Base-by-base conservation (phyloP, 35 echinoderm and acorn worm species). In the Nesometra sesokonis region DNA sequence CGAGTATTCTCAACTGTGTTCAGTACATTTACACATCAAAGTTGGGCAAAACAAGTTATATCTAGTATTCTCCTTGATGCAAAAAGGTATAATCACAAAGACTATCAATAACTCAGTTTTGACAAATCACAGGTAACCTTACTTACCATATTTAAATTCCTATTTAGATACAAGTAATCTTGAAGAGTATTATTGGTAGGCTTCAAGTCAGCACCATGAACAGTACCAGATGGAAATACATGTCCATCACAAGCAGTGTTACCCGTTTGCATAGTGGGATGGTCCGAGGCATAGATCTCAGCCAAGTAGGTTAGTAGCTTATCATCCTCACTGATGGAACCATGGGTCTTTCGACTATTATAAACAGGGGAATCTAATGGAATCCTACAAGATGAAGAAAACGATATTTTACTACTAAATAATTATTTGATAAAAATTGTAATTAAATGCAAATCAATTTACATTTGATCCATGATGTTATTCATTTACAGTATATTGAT, bases 141-240 rank as follows among this genome's bases (percentile, higher is more conserved):
- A 80, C 31, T 80, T 33, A 34, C 31, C 78, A 80, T 80, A 32
- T 80, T 80, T 7, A 34, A 4, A 80, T 83, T 77, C n/a, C 89
- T 32, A 4, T 86, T 19, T 33, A 90, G 35, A 82, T 99, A 99
- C 77, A 99, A 81, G 57, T 90, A 99, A 82, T 99, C 96, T 77
- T 94, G 96, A 4, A 99, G 40, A 21, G 93, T 92, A 82, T 94
- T 85, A 34, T 32, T 46, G 0, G 43, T 88, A 3, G 33, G 76
- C 5, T 77, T 83, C 79, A 90, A 87, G 29, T 99, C 85, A 30
- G 36, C 77, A 8, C 96, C 93, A 78, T 85, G 86, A 0, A 57
- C 78, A 2, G 89, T 40, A 46, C 90, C 93, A 27, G 36, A 85
- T 34, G 80, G 35, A 19, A 84, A 94, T n/a, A 35, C 57, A 36